phyloP scores from a whole-genome alignment of 2,113 vertebrate genomes.

The Spea bombifrons region DNA sequence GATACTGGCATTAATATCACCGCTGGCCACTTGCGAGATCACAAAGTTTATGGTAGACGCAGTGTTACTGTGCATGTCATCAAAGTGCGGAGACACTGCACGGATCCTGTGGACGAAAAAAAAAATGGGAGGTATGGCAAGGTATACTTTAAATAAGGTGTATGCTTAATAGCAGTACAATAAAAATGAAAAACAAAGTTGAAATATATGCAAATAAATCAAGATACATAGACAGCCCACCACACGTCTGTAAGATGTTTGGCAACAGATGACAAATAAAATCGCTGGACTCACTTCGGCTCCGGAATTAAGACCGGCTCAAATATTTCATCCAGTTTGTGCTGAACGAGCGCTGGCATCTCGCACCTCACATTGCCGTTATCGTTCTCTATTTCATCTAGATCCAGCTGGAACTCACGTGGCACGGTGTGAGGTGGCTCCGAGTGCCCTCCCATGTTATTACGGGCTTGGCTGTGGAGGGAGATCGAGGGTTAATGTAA shows the following conservation, averaged over 20 bases:
- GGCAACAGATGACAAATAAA: not conserved
- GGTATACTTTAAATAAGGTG: too few species aligned
- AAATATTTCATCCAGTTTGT: conserved; percentile 94
- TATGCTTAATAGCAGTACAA: too few species aligned
- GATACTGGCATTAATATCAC: conserved; percentile 93
- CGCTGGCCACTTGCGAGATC: conserved; percentile 95
- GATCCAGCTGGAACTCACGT: conserved; percentile 92
- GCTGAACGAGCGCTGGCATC: conserved; percentile 93
- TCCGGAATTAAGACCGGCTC: conserved; percentile 94
- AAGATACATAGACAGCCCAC: not conserved
- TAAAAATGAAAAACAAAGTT: not conserved
- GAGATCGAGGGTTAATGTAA: conserved; percentile 36
- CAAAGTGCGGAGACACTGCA: conserved; percentile 88
- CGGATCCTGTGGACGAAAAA: conserved; percentile 71
- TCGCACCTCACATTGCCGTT: conserved; percentile 80
- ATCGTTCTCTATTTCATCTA: conserved; percentile 96
- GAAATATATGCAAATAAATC: not conserved
- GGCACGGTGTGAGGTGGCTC: conserved; percentile 78
- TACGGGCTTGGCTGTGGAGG: conserved; percentile 82
- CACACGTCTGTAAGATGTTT: not conserved
- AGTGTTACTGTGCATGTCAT: conserved; percentile 94
- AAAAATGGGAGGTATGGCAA: too few species aligned
- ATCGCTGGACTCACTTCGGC: conserved; percentile 78
- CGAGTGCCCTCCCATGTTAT: conserved; percentile 78
- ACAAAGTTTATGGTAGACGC: conserved; percentile 98